These are phyloP conservation scores for Phymorhynchus buccinoides DNA, from an alignment of 1,140 invertebrate species.

Conservation along the genomic window DNA sequence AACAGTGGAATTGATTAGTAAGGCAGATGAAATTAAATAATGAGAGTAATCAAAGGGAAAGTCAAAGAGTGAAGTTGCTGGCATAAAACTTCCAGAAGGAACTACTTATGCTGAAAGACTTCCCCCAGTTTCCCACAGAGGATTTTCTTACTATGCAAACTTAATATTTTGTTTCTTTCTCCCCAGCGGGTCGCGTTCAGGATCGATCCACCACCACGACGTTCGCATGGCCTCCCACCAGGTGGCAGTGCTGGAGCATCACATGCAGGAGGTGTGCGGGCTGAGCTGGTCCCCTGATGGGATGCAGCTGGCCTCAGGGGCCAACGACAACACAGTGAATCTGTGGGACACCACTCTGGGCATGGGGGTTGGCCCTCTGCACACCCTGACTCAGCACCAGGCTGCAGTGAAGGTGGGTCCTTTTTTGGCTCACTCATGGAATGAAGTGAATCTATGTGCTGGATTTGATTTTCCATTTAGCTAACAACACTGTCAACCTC, in stretches of 20 bases:
- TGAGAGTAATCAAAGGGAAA: too few relatives aligned
- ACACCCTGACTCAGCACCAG: conserved; percentile 67
- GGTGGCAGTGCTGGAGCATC: conserved; percentile 82
- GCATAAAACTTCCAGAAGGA: too few relatives aligned
- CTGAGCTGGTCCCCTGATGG: conserved; percentile 96
- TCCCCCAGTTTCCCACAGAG: not conserved
- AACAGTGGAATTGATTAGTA: too few relatives aligned
- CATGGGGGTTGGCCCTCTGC: conserved; percentile 47
- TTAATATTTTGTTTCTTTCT: too few relatives aligned
- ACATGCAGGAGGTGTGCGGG: conserved; percentile 91
- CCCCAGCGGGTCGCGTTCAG: conserved; percentile 86
- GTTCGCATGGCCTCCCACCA: conserved; percentile 91
- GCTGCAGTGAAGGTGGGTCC: conserved; percentile 76
- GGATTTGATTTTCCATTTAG: too few relatives aligned
- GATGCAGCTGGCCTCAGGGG: conserved; percentile 91
- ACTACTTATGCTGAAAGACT: too few relatives aligned
- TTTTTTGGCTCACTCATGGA: too few relatives aligned
- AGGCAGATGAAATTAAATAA: not conserved
- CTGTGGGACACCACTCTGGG: conserved; percentile 81
- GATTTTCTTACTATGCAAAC: not conserved
- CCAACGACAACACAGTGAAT: conserved; percentile 94
- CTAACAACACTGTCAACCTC: conserved; percentile 93
- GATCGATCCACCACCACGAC: conserved; percentile 94
- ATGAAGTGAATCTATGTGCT: too few relatives aligned
- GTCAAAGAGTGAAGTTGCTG: too few relatives aligned